Percentiles rank a stretch among this genome's conserved stretches.
These are phyloP conservation scores for Vanessa atalanta DNA, from an alignment of 1,140 invertebrate species.

Conservation along the genomic window DNA sequence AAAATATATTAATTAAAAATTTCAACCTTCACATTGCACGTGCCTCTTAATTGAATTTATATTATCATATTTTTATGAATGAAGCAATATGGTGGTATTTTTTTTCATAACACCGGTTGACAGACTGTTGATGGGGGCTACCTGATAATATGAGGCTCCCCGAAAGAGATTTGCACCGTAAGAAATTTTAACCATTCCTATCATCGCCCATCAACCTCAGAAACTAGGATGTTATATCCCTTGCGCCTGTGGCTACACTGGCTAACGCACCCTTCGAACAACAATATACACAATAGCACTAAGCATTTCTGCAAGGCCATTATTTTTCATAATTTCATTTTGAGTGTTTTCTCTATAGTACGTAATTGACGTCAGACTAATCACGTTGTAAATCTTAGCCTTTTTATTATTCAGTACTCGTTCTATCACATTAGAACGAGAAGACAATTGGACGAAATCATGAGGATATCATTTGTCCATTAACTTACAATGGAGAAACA, in stretches of 20 bases:
- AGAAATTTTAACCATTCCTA: too few species aligned
- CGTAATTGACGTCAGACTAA: background rate
- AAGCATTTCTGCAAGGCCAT: too few species aligned
- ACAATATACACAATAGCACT: too few species aligned
- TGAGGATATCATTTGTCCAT: constrained; percentile 9
- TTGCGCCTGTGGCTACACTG: too few species aligned
- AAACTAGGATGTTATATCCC: too few species aligned
- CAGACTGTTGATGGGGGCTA: too few species aligned
- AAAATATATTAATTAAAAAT: constrained; percentile 23
- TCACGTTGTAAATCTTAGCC: background rate
- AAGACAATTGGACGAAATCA: constrained; percentile 1
- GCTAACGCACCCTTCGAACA: too few species aligned
- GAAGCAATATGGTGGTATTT: background rate
- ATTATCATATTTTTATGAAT: background rate
- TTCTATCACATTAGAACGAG: background rate
- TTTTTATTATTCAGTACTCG: constrained; percentile 1
- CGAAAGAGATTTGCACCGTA: too few species aligned
- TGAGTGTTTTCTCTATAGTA: background rate
- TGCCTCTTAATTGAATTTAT: constrained; percentile 13
- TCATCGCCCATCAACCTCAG: too few species aligned
- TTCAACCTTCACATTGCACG: constrained; percentile 7
- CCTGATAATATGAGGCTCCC: too few species aligned
- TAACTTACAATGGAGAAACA: background rate
- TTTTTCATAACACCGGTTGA: too few species aligned
- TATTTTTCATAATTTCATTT: too few species aligned